Conservation (phyloP, 2,797 vertebrate genomes). For the Siniperca undulata region DNA sequence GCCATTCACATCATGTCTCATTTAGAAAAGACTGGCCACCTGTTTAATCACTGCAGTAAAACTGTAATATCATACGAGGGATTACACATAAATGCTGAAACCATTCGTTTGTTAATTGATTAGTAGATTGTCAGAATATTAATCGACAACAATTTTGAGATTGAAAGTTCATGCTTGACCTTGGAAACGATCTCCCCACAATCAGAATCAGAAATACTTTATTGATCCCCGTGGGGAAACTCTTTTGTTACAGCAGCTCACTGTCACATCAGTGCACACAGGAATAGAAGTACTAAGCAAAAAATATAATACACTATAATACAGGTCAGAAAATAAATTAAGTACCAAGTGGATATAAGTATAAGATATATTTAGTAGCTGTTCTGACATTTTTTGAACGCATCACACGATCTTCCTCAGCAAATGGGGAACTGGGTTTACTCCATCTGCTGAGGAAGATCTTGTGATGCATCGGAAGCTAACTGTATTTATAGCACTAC, state of each 20-base stretch:
- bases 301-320: too few relatives aligned
- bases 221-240: too few relatives aligned
- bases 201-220: too few relatives aligned
- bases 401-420: constrained; percentile 16
- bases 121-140: constrained; percentile 12
- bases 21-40: constrained; percentile 61
- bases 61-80: constrained; percentile 22
- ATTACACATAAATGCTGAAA: constrained; percentile 20
- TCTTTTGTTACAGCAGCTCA: too few relatives aligned
- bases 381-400: not conserved
- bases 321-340: too few relatives aligned
- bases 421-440: constrained; percentile 43
- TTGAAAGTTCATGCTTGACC: constrained; percentile 11
- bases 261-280: too few relatives aligned
- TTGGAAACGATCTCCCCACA: constrained; percentile 20
- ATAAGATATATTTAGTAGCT: constrained; percentile 20
- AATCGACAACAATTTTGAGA: constrained; percentile 4
- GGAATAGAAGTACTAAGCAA: too few relatives aligned
- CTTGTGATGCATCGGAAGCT: constrained; percentile 13
- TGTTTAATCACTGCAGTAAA: constrained; percentile 51
- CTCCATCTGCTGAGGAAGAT: constrained; percentile 53
- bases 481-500: constrained; percentile 39
- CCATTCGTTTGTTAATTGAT: constrained; percentile 20
- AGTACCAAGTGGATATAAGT: too few relatives aligned
- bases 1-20: constrained; percentile 24